Percentiles rank a stretch among this genome's conserved stretches.
phyloP scores from a whole-genome alignment of 2,797 vertebrate genomes.

The Forpus xanthops region DNA sequence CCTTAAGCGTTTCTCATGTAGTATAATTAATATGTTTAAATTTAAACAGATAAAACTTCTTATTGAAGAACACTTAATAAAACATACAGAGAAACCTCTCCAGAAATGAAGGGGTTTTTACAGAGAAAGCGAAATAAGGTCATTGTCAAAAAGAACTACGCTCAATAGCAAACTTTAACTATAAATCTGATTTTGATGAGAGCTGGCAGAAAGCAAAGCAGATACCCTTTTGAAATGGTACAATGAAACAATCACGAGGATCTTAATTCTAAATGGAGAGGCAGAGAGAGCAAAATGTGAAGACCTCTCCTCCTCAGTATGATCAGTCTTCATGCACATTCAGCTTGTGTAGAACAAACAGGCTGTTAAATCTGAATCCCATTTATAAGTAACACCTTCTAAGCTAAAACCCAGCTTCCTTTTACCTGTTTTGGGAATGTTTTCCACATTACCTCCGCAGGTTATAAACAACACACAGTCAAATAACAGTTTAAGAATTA shows the following conservation, averaged over 20 bases:
- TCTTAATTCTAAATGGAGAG: not conserved
- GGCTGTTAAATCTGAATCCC: not conserved
- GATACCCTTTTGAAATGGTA: not conserved
- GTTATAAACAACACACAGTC: accelerated
- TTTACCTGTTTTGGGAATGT: not conserved
- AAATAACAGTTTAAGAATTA: not conserved
- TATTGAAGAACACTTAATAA: not conserved
- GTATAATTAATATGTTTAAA: not conserved
- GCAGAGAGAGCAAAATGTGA: not conserved
- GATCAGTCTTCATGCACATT: not conserved
- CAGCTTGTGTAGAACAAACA: not conserved
- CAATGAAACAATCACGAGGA: not conserved
- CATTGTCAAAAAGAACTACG: not conserved
- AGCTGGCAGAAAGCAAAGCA: not conserved
- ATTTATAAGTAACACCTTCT: not conserved
- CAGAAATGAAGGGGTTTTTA: not conserved
- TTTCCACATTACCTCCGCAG: not conserved
- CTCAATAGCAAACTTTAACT: not conserved
- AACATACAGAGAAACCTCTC: not conserved
- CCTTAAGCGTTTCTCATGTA: not conserved
- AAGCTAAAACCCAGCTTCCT: not conserved
- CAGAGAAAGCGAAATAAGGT: not conserved
- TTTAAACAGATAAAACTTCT: not conserved
- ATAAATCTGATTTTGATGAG: not conserved
- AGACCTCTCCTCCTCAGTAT: not conserved